Conservation (phyloP, 2,888 invertebrate genomes). For the Lasius fuliginosus region DNA sequence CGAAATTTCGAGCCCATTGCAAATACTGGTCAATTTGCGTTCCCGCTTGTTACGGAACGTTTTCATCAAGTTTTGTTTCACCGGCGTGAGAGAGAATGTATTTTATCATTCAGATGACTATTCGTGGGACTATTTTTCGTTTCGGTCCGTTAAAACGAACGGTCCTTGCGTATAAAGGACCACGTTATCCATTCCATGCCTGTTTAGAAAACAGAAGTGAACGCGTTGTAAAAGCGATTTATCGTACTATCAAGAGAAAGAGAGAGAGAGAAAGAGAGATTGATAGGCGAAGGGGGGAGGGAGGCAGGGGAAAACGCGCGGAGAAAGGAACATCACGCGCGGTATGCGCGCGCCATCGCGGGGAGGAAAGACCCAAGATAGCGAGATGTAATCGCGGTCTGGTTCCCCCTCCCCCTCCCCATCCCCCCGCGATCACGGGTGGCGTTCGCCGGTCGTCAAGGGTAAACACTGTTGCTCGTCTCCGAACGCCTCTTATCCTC, state of each 20-base stretch:
- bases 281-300: neutral
- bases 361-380: slow-evolving; percentile 20
- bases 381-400: slow-evolving; percentile 71
- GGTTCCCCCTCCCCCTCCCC: slow-evolving; percentile 62
- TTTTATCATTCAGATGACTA: neutral
- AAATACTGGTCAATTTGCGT: neutral
- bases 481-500: slow-evolving; percentile 62
- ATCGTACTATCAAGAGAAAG: slow-evolving; percentile 18
- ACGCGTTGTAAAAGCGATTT: slow-evolving; percentile 36
- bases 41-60: neutral
- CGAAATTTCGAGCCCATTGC: slow-evolving; percentile 12
- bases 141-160: slow-evolving; percentile 4
- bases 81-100: neutral
- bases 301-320: neutral
- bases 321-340: slow-evolving; percentile 19
- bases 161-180: slow-evolving; percentile 17
- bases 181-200: neutral
- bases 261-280: slow-evolving; percentile 5
- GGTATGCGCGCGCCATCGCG: neutral
- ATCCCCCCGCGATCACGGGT: slow-evolving; percentile 74
- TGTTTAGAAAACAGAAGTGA: slow-evolving; percentile 26
- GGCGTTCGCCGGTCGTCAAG: slow-evolving; percentile 71
- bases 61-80: neutral
- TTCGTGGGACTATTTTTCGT: neutral
- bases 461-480: slow-evolving; percentile 77